These are phyloP conservation scores for Myripristis murdjan DNA, from an alignment of 2,797 vertebrate genomes.

Conservation along the genomic window DNA sequence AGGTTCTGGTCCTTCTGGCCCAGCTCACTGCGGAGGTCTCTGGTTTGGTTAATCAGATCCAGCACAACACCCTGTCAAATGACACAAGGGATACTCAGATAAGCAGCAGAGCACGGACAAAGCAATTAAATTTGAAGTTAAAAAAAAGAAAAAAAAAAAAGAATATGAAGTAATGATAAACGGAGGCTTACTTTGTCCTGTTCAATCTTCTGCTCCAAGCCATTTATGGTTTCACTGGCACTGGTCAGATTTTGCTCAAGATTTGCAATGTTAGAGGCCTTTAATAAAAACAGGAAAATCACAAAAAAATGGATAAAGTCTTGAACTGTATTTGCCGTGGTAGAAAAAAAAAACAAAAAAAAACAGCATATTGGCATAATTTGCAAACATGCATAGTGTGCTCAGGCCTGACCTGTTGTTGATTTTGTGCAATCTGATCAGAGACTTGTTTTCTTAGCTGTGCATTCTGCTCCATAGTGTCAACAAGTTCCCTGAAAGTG, in stretches of 20 bases:
- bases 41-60: constrained; percentile 93
- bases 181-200: constrained; percentile 89
- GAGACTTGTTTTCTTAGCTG: constrained; percentile 87
- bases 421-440: constrained; percentile 81
- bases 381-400: constrained; percentile 1
- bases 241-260: constrained; percentile 85
- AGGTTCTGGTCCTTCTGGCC: constrained; percentile 89
- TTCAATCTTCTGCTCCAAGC: constrained; percentile 89
- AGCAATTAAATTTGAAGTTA: not conserved
- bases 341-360: not conserved
- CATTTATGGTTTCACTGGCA: constrained; percentile 79
- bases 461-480: constrained; percentile 86
- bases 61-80: constrained; percentile 89
- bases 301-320: constrained; percentile 36
- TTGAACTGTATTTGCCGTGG: not conserved
- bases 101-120: not conserved
- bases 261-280: constrained; percentile 59
- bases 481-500: constrained; percentile 88
- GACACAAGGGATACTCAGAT: constrained; percentile 20
- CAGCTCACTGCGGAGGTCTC: constrained; percentile 88
- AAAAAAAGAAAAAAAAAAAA: not conserved
- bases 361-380: not conserved
- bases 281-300: constrained; percentile 27
- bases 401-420: constrained; percentile 87
- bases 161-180: not conserved